phyloP scores from a whole-genome alignment of 1,140 invertebrate genomes.

The Bombus soroeensis region DNA sequence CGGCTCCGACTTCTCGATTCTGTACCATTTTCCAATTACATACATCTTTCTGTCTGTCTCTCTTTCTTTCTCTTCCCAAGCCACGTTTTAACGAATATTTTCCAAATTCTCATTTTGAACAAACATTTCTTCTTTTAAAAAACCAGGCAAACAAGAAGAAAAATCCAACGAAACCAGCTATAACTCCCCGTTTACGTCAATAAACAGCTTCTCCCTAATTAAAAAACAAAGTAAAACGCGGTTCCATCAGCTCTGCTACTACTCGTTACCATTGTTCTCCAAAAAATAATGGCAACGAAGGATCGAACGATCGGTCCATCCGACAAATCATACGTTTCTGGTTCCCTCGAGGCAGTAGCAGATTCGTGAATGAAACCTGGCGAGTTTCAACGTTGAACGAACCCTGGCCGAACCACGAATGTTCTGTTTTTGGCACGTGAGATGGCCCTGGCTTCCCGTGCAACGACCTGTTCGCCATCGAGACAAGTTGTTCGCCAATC shows the following conservation, averaged over 20 bases:
- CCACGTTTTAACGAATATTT: slow-evolving; percentile 32
- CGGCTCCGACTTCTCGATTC: slow-evolving; percentile 18
- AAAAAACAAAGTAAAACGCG: not conserved
- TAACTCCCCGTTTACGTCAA: not conserved
- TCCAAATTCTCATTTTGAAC: not conserved
- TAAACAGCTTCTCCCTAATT: not conserved
- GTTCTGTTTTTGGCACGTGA: slow-evolving; percentile 39
- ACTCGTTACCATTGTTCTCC: not conserved
- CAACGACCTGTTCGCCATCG: slow-evolving; percentile 8
- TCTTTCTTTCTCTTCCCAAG: not conserved
- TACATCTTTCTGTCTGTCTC: not conserved
- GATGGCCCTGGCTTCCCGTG: not conserved
- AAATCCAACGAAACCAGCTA: not conserved
- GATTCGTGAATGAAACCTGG: slow-evolving; percentile 61
- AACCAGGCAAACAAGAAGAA: not conserved
- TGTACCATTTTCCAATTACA: slow-evolving; percentile 29
- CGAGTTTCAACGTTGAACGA: slow-evolving; percentile 59
- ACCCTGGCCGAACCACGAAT: not conserved
- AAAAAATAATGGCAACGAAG: not conserved
- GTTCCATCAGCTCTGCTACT: not conserved
- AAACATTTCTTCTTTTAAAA: not conserved
- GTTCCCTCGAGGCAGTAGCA: slow-evolving; percentile 19
- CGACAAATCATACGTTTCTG: slow-evolving; percentile 53
- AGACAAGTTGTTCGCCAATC: not conserved
- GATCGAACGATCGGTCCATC: not conserved